phyloP scores from a whole-genome alignment of 2,797 vertebrate genomes.

The Halcyon badia region DNA sequence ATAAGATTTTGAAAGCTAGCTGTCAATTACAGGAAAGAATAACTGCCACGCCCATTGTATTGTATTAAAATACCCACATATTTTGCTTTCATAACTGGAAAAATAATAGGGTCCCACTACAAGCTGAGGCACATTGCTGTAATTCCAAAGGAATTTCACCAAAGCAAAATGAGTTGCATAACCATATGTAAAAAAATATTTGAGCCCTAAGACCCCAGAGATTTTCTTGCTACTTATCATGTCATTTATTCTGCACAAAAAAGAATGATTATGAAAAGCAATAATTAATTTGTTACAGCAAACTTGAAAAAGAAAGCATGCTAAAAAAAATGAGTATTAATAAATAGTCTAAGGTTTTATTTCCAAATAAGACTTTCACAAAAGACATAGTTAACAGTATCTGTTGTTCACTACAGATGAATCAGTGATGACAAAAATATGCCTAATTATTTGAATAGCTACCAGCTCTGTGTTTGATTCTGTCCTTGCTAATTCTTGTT shows the following conservation, averaged over 20 bases:
- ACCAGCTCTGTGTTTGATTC: neutral
- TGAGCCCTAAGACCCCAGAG: neutral
- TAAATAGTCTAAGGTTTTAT: neutral
- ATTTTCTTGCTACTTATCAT: neutral
- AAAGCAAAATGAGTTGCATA: neutral
- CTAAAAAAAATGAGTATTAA: neutral
- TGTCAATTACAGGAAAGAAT: neutral
- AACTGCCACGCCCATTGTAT: neutral
- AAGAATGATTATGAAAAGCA: neutral
- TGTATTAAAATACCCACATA: neutral
- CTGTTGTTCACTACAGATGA: slow-evolving; percentile 1
- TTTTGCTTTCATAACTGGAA: neutral
- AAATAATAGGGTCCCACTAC: neutral
- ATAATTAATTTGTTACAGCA: neutral
- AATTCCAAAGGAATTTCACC: neutral
- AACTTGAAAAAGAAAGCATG: neutral
- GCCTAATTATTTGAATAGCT: neutral
- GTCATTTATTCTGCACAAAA: neutral
- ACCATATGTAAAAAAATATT: neutral
- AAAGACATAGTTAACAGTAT: neutral
- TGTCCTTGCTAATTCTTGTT: neutral
- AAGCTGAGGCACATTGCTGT: neutral
- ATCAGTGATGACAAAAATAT: neutral
- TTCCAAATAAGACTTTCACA: neutral
- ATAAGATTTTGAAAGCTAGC: neutral